Conservation (phyloP, 2,888 invertebrate genomes). For the Ectemnius continuus region DNA sequence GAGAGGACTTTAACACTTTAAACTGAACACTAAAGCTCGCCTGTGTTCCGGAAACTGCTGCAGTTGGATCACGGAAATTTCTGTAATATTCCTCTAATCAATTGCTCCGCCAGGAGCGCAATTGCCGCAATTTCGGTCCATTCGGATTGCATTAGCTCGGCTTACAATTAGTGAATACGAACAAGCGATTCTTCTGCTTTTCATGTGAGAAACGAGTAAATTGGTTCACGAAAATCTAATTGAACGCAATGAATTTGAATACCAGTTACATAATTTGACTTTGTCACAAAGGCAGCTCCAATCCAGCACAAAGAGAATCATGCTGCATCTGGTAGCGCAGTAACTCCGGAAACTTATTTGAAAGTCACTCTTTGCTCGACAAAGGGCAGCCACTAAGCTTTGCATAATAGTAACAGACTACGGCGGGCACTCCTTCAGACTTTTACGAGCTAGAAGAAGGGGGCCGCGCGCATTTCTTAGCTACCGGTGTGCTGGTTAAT, state of each 20-base stretch:
- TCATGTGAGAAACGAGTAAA: no score
- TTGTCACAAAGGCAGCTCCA: no score
- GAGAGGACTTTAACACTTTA: constrained; percentile 34
- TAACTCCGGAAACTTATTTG: not conserved
- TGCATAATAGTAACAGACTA: constrained; percentile 1
- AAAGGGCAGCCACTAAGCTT: not conserved
- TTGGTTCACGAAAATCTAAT: no score
- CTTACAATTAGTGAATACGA: no score
- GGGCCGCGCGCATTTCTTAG: not conserved
- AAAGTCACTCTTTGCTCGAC: not conserved
- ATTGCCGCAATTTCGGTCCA: no score
- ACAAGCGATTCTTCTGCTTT: no score
- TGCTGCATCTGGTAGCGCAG: no score
- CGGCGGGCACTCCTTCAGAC: not conserved
- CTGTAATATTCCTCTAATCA: constrained; percentile 22
- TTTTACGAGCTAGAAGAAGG: constrained; percentile 23
- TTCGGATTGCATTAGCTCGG: no score
- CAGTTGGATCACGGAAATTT: constrained; percentile 34
- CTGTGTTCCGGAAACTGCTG: constrained; percentile 25
- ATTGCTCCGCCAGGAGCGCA: constrained; percentile 17
- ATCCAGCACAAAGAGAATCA: no score
- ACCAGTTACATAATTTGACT: no score
- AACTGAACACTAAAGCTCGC: constrained; percentile 27
- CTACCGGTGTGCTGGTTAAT: not conserved
- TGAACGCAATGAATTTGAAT: no score